Conservation (phyloP, 2,888 invertebrate genomes). For the Caenorhabditis virilis region DNA sequence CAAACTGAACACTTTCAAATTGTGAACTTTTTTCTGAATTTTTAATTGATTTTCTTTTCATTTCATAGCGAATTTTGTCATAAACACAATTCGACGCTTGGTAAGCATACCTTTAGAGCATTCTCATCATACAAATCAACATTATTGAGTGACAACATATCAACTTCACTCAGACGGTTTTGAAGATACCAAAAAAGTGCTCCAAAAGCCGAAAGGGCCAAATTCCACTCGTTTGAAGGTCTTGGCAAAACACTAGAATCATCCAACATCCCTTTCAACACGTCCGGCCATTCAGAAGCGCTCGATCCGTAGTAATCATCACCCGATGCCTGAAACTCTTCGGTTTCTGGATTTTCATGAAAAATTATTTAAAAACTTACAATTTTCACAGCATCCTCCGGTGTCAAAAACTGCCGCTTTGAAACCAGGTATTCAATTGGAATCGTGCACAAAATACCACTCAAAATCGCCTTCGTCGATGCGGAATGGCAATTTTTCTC, state of each 20-base stretch:
- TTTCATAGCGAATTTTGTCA: no score
- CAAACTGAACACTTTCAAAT: no score
- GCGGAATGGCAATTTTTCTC: conserved; percentile 71
- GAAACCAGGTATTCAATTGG: conserved; percentile 78
- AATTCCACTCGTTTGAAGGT: conserved; percentile 73
- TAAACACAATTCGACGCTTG: no score
- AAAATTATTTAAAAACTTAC: conserved; percentile 69
- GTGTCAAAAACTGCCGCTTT: conserved; percentile 79
- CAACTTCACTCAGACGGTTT: conserved; percentile 84
- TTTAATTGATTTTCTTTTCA: no score
- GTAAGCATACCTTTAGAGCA: neutral
- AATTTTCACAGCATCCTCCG: conserved; percentile 79
- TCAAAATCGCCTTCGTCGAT: conserved; percentile 74
- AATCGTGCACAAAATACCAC: conserved; percentile 74
- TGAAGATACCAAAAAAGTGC: conserved; percentile 80
- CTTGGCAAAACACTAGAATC: conserved; percentile 36
- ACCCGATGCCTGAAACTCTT: conserved; percentile 38
- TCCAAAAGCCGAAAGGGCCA: conserved; percentile 83
- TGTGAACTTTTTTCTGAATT: conserved; percentile 1
- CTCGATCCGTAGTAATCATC: conserved; percentile 76
- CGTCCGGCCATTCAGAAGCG: conserved; percentile 75
- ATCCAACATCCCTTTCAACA: conserved; percentile 76
- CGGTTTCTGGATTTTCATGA: no score
- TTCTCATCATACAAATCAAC: conserved; percentile 72
- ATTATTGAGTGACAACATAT: conserved; percentile 74